Base-by-base conservation (phyloP, 2,888 invertebrate species). In the Electrophaes corylata region DNA sequence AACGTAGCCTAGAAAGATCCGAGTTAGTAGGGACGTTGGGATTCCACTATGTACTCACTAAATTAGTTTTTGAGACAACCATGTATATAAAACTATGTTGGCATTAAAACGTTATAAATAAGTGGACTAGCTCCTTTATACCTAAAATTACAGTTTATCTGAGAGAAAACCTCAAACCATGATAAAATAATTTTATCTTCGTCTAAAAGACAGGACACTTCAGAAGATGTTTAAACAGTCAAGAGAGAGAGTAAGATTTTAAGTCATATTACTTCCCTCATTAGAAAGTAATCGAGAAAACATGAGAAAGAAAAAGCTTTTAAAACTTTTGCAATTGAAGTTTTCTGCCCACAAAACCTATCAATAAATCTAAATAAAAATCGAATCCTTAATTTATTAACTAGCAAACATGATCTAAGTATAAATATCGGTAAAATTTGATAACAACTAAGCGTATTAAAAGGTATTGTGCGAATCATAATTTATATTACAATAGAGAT, bases 91-190 rank as follows among this genome's bases (percentile, higher is more conserved):
- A 49, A 65, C 70, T 75, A 79, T 66, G 77, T 79, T 81, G 81
- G 81, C 82, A 84, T 83, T 63, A 85, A 73, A 81, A 79, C 79
- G 75, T 78, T 77, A 79, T 69, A 65, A 73, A 80, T 87, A 88
- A 78, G 62, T 79, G 86, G 90, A 91, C 90, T 91, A 91, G 90
- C 77, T 90, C 86, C 89, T 85, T 87, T 78, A 70, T 86, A 71
- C 68, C 81, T 85, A 87, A 57, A 69, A 69, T 51, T 62, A 62
- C 49, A 60, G 14, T 51, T n/a, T 26, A 48, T 43, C 40, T 50
- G 11, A 45, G 11, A 47, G 39, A 23, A 43, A 26, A 47, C 23
- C 26, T 26, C 43, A 51, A 20, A 29, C 18, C 20, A 31, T 10
- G 26, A 29, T 29, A 29, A 33, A 31, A 44, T 6, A 16, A 31